Evolutionary conservation across 2,888 invertebrate genomes (phyloP).

Genomic region (Rhorus exstirpatorius): DNA sequence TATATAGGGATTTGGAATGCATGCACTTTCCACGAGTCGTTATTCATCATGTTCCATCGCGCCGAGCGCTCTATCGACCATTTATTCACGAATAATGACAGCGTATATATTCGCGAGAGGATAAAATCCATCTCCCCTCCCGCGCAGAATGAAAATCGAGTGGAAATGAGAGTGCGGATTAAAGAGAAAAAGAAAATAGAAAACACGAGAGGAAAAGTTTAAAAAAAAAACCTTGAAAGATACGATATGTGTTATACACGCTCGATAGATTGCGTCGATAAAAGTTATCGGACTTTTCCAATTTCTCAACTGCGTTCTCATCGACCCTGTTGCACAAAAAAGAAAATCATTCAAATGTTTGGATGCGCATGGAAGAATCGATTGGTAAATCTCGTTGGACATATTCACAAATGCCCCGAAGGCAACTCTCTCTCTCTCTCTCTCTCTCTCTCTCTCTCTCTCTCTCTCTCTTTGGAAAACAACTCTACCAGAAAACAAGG

Average conservation of each 20-base stretch:
- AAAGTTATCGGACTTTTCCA: not conserved
- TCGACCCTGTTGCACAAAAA: too few species aligned
- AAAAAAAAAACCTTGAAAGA: too few species aligned
- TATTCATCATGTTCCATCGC: conserved; percentile 62
- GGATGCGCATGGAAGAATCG: too few species aligned
- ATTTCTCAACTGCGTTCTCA: too few species aligned
- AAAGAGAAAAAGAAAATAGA: conserved; percentile 11
- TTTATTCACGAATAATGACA: conserved; percentile 64
- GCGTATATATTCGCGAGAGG: conserved; percentile 16
- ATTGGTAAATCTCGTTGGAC: too few species aligned
- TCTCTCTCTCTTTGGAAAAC: too few species aligned
- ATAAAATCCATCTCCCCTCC: conserved; percentile 19
- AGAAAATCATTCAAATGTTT: too few species aligned
- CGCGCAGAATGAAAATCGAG: conserved; percentile 22
- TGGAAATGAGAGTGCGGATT: conserved; percentile 7
- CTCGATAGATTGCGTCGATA: conserved; percentile 35
- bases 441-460: too few species aligned
- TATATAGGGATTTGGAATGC: too few species aligned
- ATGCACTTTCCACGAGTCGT: conserved; percentile 60
- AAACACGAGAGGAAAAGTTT: conserved; percentile 10
- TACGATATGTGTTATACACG: conserved; percentile 13
- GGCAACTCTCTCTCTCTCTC: too few species aligned
- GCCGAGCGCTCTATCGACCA: conserved; percentile 58
- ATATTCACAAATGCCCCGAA: too few species aligned
- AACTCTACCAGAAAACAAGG: too few species aligned